phyloP scores from a whole-genome alignment of 1,140 invertebrate species.

The Drosophila biarmipes region DNA sequence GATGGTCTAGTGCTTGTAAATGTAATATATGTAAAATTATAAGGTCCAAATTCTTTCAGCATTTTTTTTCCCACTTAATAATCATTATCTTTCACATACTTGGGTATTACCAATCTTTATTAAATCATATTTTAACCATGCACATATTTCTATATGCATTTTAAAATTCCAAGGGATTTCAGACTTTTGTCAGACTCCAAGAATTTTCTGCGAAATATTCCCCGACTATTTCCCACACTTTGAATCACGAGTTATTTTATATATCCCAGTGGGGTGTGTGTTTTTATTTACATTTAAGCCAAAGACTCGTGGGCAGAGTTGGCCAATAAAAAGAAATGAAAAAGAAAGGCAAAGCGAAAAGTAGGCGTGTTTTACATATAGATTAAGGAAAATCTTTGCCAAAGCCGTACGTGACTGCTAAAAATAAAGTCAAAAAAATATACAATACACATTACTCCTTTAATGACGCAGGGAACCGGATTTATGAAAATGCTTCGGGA shows the following conservation, averaged over 20 bases:
- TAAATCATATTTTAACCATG: not conserved
- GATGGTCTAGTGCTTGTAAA: too few species aligned
- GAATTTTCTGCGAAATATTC: not conserved
- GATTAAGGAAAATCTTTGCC: constrained; percentile 45
- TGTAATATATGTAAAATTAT: too few species aligned
- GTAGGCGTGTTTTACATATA: constrained; percentile 54
- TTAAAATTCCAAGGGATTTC: not conserved
- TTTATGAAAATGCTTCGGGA: not conserved
- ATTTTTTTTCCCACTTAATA: not conserved
- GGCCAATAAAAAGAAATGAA: constrained; percentile 14
- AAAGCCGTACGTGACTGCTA: constrained; percentile 43
- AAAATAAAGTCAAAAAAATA: constrained; percentile 47
- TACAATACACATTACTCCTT: constrained; percentile 46
- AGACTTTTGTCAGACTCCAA: not conserved
- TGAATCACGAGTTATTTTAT: constrained; percentile 35
- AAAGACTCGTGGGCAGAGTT: constrained; percentile 42
- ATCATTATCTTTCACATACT: not conserved
- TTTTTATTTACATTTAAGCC: constrained; percentile 57
- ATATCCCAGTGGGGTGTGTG: constrained; percentile 36
- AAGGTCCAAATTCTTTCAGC: too few species aligned
- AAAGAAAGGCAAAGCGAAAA: constrained; percentile 27
- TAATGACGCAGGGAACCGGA: constrained; percentile 39
- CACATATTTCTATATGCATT: not conserved
- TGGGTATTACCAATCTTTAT: not conserved
- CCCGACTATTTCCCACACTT: constrained; percentile 7